Evolutionary conservation across 2,888 invertebrate species (phyloP).

Genomic region (Drosophila seclusa): DNA sequence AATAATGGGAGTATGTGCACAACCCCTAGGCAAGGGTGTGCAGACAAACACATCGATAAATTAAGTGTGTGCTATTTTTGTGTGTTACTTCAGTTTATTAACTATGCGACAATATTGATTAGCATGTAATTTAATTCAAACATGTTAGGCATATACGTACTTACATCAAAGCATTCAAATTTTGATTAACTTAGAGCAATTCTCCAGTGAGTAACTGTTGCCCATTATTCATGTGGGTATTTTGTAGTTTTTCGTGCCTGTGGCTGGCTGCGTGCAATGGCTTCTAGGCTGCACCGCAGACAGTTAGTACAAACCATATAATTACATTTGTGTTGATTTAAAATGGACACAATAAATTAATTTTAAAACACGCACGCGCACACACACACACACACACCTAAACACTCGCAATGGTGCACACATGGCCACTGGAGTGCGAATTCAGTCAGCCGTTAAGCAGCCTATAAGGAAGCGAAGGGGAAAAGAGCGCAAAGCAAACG

Average conservation of each 20-base stretch:
- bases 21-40: neutral
- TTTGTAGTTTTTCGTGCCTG: neutral
- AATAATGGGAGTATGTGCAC: neutral
- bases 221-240: neutral
- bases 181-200: neutral
- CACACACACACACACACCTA: constrained; percentile 9
- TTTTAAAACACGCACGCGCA: constrained; percentile 7
- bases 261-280: neutral
- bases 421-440: constrained; percentile 47
- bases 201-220: neutral
- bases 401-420: constrained; percentile 7
- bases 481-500: constrained; percentile 21
- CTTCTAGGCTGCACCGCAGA: neutral
- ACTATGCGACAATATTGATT: neutral
- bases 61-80: neutral
- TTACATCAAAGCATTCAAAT: neutral
- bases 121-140: neutral
- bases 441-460: constrained; percentile 62
- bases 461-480: constrained; percentile 1
- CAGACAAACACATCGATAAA: constrained; percentile 1
- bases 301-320: neutral
- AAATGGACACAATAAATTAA: constrained; percentile 9
- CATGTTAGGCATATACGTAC: neutral
- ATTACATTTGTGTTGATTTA: constrained; percentile 11
- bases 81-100: neutral